A percentile compares a stretch with the other conserved stretches of the same genome.
phyloP scores from a whole-genome alignment of 2,113 vertebrate species.

The Microcebus jonahi region DNA sequence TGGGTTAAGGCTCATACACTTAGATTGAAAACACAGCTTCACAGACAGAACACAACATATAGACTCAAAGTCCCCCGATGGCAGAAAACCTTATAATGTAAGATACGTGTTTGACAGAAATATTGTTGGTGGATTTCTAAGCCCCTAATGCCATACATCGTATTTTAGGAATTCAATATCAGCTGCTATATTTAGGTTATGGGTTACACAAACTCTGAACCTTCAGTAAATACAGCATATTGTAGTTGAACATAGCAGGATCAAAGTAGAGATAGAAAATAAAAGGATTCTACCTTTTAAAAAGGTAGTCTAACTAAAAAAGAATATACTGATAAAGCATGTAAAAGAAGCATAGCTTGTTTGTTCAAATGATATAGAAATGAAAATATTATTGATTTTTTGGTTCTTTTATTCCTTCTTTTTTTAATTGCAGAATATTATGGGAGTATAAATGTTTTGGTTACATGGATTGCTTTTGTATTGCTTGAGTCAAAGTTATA shows the following conservation, averaged over 20 bases:
- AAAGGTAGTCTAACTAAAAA: conserved; percentile 21
- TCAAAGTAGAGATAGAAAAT: neutral
- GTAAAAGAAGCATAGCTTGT: neutral
- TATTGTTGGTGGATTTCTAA: conserved; percentile 33
- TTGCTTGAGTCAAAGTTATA: too few species aligned
- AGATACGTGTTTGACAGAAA: neutral
- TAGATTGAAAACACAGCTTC: conserved; percentile 12
- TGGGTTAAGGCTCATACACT: neutral
- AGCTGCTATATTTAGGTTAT: neutral
- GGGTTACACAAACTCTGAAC: neutral
- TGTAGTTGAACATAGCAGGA: neutral
- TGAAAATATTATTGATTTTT: neutral
- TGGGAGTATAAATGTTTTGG: too few species aligned
- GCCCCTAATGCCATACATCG: neutral
- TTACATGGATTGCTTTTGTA: too few species aligned
- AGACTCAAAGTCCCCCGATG: neutral
- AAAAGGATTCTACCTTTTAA: neutral
- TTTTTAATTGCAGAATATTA: too few species aligned
- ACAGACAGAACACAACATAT: neutral
- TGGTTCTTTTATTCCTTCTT: too few species aligned
- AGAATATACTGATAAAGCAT: neutral
- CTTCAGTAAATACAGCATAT: neutral
- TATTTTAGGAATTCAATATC: conserved; percentile 33
- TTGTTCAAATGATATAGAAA: neutral
- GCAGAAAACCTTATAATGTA: conserved; percentile 18